Conservation (phyloP, 2,888 invertebrate species). For the Thelaira solivaga region DNA sequence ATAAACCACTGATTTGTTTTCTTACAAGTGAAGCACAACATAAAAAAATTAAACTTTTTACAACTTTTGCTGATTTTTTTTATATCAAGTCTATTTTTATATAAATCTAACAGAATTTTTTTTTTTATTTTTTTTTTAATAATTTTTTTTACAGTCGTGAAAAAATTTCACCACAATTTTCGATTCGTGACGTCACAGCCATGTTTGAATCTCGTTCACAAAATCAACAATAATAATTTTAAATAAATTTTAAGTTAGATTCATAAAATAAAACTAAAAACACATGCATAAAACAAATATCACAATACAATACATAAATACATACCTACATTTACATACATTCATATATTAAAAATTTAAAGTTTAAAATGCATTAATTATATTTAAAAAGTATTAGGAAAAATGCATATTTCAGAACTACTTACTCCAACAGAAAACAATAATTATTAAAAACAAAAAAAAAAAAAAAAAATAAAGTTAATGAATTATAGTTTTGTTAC, state of each 20-base stretch:
- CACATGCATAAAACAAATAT: conserved; percentile 23
- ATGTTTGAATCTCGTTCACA: conserved; percentile 86
- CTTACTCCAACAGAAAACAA: conserved; percentile 51
- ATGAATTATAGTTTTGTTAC: conserved; percentile 28
- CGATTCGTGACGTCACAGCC: conserved; percentile 89
- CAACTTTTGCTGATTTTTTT: too few species aligned
- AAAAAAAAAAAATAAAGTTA: conserved; percentile 28
- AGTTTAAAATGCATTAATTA: too few species aligned
- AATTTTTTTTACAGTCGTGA: conserved; percentile 80
- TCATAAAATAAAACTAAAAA: conserved; percentile 27
- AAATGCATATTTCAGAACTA: conserved; percentile 17
- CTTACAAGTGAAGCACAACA: too few species aligned
- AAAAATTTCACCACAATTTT: conserved; percentile 84
- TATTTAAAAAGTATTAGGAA: neutral
- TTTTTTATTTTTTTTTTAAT: conserved; percentile 30
- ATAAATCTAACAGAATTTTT: neutral
- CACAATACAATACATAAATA: conserved; percentile 11
- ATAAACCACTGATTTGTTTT: too few species aligned
- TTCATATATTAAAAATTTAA: too few species aligned
- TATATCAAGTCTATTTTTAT: neutral
- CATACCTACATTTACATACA: too few species aligned
- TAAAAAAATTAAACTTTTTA: too few species aligned
- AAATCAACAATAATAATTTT: conserved; percentile 73
- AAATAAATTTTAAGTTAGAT: conserved; percentile 54
- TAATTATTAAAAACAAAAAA: conserved; percentile 28